Evolutionary conservation across 2,888 invertebrate genomes (phyloP).

Genomic region (Archips xylosteana): DNA sequence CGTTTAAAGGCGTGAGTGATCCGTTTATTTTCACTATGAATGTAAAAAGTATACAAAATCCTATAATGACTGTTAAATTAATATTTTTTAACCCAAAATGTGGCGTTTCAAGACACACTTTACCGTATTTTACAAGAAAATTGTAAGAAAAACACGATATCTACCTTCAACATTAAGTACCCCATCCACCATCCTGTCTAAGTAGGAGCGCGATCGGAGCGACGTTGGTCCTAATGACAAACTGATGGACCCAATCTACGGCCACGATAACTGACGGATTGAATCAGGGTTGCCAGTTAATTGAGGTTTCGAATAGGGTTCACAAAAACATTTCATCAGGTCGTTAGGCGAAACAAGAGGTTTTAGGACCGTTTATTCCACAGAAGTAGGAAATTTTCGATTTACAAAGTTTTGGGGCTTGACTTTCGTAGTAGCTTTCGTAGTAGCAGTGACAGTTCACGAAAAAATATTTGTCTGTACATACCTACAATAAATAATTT

Average conservation of each 20-base stretch:
- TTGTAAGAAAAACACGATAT: neutral
- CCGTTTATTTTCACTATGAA: no score
- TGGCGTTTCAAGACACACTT: neutral
- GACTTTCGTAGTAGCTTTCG: no score
- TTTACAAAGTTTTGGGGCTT: no score
- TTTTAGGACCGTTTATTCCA: no score
- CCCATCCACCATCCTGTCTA: conserved; percentile 2
- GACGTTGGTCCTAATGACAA: conserved; percentile 16
- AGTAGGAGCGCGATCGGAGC: neutral
- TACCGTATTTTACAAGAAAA: neutral
- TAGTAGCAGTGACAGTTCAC: no score
- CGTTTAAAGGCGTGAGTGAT: no score
- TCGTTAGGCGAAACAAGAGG: neutral
- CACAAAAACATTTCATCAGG: neutral
- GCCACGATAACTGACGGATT: conserved; percentile 17
- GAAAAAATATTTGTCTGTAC: no score
- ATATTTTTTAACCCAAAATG: neutral
- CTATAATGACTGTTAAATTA: no score
- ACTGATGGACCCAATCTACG: conserved; percentile 26
- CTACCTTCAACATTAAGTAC: neutral
- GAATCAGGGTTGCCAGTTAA: conserved; percentile 13
- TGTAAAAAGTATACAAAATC: no score
- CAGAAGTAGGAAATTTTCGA: no score
- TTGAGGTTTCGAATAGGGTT: conserved; percentile 3
- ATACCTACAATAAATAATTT: no score